phyloP scores from a whole-genome alignment of 2,113 vertebrate species.

The Taurulus bubalis region DNA sequence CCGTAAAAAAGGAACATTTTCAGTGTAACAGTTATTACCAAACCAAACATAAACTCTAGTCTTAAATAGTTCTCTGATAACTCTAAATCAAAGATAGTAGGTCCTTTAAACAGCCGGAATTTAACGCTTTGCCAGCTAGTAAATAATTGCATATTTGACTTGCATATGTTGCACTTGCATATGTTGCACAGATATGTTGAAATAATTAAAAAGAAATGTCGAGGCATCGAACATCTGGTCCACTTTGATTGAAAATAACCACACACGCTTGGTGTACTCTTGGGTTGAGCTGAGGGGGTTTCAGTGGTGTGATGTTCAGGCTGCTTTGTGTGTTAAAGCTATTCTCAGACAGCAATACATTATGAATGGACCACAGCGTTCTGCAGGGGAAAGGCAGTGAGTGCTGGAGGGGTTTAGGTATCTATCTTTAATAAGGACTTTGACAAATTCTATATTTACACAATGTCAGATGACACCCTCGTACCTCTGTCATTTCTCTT shows the following conservation, averaged over 20 bases:
- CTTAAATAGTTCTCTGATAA: not conserved
- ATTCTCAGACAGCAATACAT: slow-evolving; percentile 82
- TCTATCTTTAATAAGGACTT: slow-evolving; percentile 73
- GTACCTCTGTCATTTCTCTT: slow-evolving; percentile 3
- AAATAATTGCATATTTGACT: not conserved
- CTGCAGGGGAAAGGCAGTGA: slow-evolving; percentile 48
- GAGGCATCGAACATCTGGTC: slow-evolving; percentile 22
- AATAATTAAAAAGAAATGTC: slow-evolving; percentile 22
- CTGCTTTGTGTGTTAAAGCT: slow-evolving; percentile 62
- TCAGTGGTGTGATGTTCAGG: slow-evolving; percentile 56
- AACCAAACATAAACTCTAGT: not conserved
- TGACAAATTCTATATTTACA: slow-evolving; percentile 66
- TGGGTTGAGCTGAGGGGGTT: slow-evolving; percentile 26
- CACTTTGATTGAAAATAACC: slow-evolving; percentile 15
- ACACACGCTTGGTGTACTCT: not conserved
- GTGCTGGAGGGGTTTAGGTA: slow-evolving; percentile 57
- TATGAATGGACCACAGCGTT: slow-evolving; percentile 79
- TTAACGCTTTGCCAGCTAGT: not conserved
- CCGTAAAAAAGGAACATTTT: not conserved
- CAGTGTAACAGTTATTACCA: not conserved
- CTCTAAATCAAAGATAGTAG: not conserved
- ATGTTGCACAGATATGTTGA: not conserved
- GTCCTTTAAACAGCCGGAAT: not conserved
- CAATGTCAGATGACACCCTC: slow-evolving; percentile 22
- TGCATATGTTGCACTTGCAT: no score